Evolutionary conservation across 1,140 invertebrate genomes (phyloP).

Genomic region (Macrobrachium rosenbergii): DNA sequence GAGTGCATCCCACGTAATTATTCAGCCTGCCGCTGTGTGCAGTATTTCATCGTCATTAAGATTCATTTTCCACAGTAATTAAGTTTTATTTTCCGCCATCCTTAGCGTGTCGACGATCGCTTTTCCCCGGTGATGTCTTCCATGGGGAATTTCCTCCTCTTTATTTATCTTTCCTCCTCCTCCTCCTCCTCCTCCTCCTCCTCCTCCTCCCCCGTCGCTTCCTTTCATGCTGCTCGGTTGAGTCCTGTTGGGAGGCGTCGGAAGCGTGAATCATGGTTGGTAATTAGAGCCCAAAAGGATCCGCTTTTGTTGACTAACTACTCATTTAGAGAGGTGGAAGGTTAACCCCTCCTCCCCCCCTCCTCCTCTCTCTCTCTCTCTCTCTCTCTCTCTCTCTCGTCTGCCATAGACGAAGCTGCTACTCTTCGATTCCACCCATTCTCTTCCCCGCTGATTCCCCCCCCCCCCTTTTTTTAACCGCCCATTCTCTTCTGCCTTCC

Average conservation of each 20-base stretch:
- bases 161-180: not conserved
- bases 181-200: not conserved
- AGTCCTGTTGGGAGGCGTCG: no score
- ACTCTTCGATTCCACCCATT: not conserved
- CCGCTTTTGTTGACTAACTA: not conserved
- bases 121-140: not conserved
- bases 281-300: not conserved
- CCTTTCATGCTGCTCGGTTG: no score
- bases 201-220: not conserved
- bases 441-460: no score
- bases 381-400: not conserved
- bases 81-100: not conserved
- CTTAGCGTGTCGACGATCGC: not conserved
- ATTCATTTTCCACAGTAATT: no score
- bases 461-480: no score
- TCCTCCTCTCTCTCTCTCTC: not conserved
- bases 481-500: no score
- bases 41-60: no score
- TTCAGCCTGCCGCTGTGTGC: no score
- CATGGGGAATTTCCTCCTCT: no score
- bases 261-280: no score
- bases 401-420: not conserved
- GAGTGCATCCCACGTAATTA: no score
- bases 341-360: not conserved
- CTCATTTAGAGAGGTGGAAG: not conserved